These are phyloP conservation scores for Falco rusticolus DNA, from an alignment of 2,797 vertebrate species.

Conservation along the genomic window DNA sequence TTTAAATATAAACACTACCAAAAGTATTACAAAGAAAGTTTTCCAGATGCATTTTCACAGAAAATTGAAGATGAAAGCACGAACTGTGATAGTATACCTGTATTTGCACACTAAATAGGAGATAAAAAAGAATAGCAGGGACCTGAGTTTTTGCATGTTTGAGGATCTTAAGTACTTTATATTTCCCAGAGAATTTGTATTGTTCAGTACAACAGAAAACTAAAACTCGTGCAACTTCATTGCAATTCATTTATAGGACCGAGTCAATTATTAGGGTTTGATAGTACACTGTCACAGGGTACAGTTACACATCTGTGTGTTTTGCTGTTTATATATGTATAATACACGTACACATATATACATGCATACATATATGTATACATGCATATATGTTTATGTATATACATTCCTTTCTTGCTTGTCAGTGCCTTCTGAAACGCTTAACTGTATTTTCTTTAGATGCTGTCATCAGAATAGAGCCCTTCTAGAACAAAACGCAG, in stretches of 20 bases:
- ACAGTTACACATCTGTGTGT: not conserved
- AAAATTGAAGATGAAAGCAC: not conserved
- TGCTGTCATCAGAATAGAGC: not conserved
- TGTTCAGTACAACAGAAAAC: not conserved
- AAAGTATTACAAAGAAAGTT: not conserved
- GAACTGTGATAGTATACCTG: not conserved
- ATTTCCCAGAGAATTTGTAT: not conserved
- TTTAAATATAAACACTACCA: not conserved
- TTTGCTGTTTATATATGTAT: not conserved
- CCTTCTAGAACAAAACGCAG: not conserved
- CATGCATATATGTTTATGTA: rapidly evolving
- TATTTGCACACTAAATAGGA: not conserved
- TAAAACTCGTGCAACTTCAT: not conserved
- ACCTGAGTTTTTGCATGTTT: not conserved
- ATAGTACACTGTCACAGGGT: not conserved
- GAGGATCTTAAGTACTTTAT: not conserved
- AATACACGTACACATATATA: not conserved
- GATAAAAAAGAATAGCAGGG: not conserved
- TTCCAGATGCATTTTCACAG: not conserved
- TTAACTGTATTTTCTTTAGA: not conserved
- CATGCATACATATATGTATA: not conserved
- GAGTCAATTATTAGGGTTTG: not conserved
- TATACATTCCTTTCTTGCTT: not conserved
- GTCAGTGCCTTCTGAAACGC: not conserved
- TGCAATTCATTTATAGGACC: not conserved